phyloP scores from a whole-genome alignment of 2,113 vertebrate genomes.

The Scolopax mira region DNA sequence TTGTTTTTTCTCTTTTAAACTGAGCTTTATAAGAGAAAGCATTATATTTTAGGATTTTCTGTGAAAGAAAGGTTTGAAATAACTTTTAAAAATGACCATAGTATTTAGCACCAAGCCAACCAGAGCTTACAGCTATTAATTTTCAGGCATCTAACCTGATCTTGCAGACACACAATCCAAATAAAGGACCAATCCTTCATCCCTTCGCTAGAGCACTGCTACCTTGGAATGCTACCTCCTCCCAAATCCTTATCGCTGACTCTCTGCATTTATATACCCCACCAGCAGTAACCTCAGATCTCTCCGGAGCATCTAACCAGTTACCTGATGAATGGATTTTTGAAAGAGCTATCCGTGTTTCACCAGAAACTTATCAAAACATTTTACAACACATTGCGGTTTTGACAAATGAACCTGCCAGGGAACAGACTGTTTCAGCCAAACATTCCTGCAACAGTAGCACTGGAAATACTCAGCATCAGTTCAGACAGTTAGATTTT shows the following conservation, averaged over 20 bases:
- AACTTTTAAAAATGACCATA: not conserved
- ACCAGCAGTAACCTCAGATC: not conserved
- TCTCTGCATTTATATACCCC: not conserved
- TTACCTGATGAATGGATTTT: not conserved
- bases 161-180: not conserved
- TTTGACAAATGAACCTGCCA: conserved; percentile 27
- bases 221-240: not conserved
- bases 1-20: not conserved
- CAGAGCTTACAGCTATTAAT: not conserved
- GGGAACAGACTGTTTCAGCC: not conserved
- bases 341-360: not conserved
- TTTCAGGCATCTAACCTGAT: not conserved
- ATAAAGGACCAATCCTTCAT: not conserved
- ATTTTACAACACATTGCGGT: not conserved
- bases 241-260: not conserved
- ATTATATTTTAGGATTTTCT: not conserved
- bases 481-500: not conserved
- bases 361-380: not conserved
- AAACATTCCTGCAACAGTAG: not conserved
- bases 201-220: not conserved
- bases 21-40: not conserved
- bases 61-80: not conserved
- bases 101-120: not conserved
- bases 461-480: not conserved
- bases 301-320: not conserved